Conservation (phyloP, 2,113 vertebrate genomes). For the Pleuronectes platessa region DNA sequence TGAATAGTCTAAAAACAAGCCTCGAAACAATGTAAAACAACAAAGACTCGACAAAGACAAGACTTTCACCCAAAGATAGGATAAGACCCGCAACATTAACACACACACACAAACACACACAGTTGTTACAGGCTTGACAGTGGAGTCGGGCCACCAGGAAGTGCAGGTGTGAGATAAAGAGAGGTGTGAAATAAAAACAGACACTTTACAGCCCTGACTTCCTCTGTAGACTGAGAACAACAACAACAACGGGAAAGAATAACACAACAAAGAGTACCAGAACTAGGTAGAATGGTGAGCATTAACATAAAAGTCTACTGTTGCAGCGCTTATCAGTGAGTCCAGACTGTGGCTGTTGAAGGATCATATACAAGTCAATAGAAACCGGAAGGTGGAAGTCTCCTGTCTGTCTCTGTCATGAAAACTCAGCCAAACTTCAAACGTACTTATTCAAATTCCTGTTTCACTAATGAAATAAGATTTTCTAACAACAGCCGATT, state of each 20-base stretch:
- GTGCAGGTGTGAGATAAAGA: slow-evolving; percentile 65
- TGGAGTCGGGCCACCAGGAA: slow-evolving; percentile 71
- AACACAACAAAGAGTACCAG: background rate
- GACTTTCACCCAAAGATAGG: background rate
- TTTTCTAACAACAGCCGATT: too few relatives aligned
- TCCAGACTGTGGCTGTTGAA: background rate
- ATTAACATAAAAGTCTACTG: slow-evolving; percentile 27
- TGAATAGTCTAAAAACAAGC: background rate
- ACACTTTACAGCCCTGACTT: slow-evolving; percentile 76
- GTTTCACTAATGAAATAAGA: too few relatives aligned
- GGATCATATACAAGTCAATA: slow-evolving; percentile 30
- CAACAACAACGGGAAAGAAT: slow-evolving; percentile 37
- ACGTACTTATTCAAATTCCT: too few relatives aligned
- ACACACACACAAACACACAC: background rate
- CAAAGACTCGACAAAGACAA: background rate
- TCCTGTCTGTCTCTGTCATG: slow-evolving; percentile 12
- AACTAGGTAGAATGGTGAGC: background rate
- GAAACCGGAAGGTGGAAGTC: slow-evolving; percentile 5
- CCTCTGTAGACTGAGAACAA: slow-evolving; percentile 59
- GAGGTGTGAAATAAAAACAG: slow-evolving; percentile 78
- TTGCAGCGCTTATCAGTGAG: background rate
- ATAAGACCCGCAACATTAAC: background rate
- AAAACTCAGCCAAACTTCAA: background rate
- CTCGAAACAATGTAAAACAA: background rate
- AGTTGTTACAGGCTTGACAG: slow-evolving; percentile 10